A percentile compares a stretch with the other conserved stretches of the same genome.
Conservation (phyloP, 2,797 vertebrate genomes). For the Kryptopterus vitreolus region DNA sequence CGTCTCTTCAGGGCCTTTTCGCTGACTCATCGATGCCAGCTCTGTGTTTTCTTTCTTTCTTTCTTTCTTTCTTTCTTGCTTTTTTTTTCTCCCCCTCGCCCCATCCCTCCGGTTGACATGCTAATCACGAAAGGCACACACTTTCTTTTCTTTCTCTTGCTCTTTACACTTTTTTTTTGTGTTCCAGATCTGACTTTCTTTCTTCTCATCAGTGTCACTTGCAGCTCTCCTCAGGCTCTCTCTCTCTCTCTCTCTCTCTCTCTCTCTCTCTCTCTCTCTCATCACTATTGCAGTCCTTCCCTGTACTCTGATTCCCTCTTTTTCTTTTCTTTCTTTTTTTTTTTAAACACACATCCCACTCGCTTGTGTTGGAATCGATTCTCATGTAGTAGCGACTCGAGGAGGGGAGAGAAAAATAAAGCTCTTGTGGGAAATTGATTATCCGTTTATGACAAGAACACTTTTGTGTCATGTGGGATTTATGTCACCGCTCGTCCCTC, state of each 20-base stretch:
- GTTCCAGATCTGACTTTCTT: background rate
- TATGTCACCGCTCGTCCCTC: background rate
- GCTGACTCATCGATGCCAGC: background rate
- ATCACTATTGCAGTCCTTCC: background rate
- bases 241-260: background rate
- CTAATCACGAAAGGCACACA: background rate
- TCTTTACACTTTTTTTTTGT: background rate
- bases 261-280: background rate
- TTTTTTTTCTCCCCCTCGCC: too few relatives aligned
- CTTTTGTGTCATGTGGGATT: conserved; percentile 7
- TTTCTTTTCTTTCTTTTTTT: background rate
- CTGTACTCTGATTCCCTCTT: background rate
- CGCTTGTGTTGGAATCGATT: background rate
- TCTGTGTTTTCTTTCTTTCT: background rate
- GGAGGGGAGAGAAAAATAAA: background rate
- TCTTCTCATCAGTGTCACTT: background rate
- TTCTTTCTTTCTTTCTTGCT: background rate
- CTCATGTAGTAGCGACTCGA: background rate
- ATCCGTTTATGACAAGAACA: background rate
- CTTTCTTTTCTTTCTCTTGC: background rate
- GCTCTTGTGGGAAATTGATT: conserved; percentile 4
- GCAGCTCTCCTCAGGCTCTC: too few relatives aligned
- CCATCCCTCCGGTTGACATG: too few relatives aligned
- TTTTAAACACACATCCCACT: background rate
- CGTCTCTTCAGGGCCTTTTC: background rate